Base-by-base conservation (phyloP, 2,113 vertebrate species). In the Uria lomvia region DNA sequence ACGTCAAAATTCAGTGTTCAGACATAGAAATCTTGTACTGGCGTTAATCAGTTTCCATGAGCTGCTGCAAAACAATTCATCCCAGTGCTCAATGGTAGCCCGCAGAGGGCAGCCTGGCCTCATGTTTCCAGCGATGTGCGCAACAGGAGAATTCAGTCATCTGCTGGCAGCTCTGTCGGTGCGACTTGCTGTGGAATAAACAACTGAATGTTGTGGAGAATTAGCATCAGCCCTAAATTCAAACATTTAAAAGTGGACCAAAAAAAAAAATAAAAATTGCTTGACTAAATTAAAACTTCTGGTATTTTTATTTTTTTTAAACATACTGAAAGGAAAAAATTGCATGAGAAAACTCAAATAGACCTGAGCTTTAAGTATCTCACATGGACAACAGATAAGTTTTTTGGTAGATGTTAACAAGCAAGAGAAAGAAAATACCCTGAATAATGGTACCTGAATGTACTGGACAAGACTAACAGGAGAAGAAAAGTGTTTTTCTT, bases 21-120 rank as follows among this genome's bases (percentile, higher is more conserved):
- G 34, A 40, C 4, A 2, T 18, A 26, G 52, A 78, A 85, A 63
- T 68, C 65, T 43, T 67, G 50, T 24, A 32, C 30, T 26, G 13
- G 59, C 15, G 40, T 55, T 13, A 38, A 76, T 47, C 29, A 7
- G 10, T 75, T 94, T 68, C 70, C 66, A 5, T 3, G 26, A 65
- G 70, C 23, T 53, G 70, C 19, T 70, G 90, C 68, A 36, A 40
- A 86, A 29, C 53, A 30, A 1, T 79, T 74, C 53, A 11, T 82
- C 70, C 15, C 27, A 36, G 68, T 19, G 71, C 68, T n/a, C 60
- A 45, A 16, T 68, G 38, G 6, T 8, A 27, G 56, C 94, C 97
- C 58, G 65, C 94, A 97, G 97, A 93, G 96, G 97, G 97, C 97
- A 94, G 96, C 72, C 89, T 6, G 58, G 59, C 71, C 47, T 60